Evolutionary conservation across 2,797 vertebrate species (phyloP), one percentile per base, ranked within the genome.

Genomic region (Phataginus tricuspis): DNA sequence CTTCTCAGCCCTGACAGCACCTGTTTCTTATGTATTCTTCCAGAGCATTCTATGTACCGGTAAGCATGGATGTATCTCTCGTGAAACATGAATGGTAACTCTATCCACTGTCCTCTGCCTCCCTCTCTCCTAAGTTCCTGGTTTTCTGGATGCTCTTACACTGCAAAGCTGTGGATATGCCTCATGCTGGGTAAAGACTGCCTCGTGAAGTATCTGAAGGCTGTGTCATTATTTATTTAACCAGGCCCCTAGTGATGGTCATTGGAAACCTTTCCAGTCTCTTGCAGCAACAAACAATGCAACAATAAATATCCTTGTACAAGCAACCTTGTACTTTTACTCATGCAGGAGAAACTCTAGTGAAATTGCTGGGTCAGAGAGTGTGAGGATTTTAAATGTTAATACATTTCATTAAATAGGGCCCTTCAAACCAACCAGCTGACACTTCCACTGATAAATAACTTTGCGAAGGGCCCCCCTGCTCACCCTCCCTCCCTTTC

Each of bases 291-390:
- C 34, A 94, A 95, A 90, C 49, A 94, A 92, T 29, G 75, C 72
- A 92, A 92, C 77, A 96, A 31, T 94, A 87, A 96, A 97, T 96
- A 89, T 80, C 74, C 82, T 90, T 95, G 42, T 85, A 82, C 64
- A 93, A 93, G 95, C 86, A 91, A 94, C 63, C 55, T 92, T 87
- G 83, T 89, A 63, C 37, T 93, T 93, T 93, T 82, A 61, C 71
- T 77, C 21, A 34, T 39, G 29, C n/a, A 89, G 53, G 57, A 83
- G 72, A 86, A 84, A 93, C 80, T 84, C 71, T 68, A 93, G 72
- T 90, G 29, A 75, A 80, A 86, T 66, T 87, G 84, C 42, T 79
- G 72, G 80, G 80, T 92, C 59, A 84, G 66, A 68, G 42, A 80
- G 74, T 84, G 42, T 82, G 37, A 11, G 2, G 29, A 86, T 90